Evolutionary conservation across 2,888 invertebrate species (phyloP).

Genomic region (Branchinecta sandiegonensis): DNA sequence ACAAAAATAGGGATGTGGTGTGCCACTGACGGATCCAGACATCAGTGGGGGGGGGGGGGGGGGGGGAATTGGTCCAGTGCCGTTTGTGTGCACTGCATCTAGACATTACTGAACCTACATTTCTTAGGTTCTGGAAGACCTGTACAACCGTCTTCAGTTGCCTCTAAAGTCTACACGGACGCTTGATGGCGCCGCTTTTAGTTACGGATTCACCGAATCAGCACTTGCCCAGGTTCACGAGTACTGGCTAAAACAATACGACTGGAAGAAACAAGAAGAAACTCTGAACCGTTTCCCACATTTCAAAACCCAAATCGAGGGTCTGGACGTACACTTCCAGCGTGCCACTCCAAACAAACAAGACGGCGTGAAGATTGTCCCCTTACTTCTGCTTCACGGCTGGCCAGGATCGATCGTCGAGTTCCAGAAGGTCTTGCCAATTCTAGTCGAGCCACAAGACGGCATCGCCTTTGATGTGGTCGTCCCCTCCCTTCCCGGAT

Average conservation of each 20-base stretch:
- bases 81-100: too few relatives aligned
- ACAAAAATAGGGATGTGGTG: too few relatives aligned
- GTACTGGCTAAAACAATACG: constrained; percentile 59
- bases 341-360: constrained; percentile 44
- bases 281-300: constrained; percentile 59
- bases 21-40: too few relatives aligned
- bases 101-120: too few relatives aligned
- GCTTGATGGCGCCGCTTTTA: constrained; percentile 45
- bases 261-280: constrained; percentile 52
- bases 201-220: constrained; percentile 63
- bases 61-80: too few relatives aligned
- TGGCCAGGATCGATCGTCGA: constrained; percentile 75
- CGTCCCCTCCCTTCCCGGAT: constrained; percentile 42
- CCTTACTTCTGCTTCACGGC: constrained; percentile 59
- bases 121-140: constrained; percentile 44
- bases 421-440: constrained; percentile 58
- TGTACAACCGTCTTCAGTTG: constrained; percentile 46
- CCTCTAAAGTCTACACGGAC: constrained; percentile 37
- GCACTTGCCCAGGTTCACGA: constrained; percentile 50
- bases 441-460: constrained; percentile 41
- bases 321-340: constrained; percentile 58
- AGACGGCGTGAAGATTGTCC: constrained; percentile 40
- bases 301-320: constrained; percentile 59
- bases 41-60: too few relatives aligned
- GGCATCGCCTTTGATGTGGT: constrained; percentile 49